phyloP scores from a whole-genome alignment of 2,113 vertebrate species.

The Hyla sarda region DNA sequence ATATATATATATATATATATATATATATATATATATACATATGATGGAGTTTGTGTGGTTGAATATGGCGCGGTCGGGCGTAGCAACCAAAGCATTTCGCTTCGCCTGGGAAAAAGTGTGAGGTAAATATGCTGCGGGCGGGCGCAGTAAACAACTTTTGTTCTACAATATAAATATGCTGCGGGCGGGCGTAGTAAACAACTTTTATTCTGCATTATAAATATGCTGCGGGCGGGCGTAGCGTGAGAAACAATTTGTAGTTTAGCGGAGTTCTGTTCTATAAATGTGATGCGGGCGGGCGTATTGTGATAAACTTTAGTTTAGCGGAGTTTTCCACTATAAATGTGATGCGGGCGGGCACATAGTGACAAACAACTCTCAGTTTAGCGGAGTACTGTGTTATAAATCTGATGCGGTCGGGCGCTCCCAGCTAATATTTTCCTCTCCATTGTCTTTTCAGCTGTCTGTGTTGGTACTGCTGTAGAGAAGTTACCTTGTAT shows the following conservation, averaged over 20 bases:
- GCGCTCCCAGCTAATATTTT: background rate
- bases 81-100: background rate
- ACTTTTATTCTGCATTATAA: background rate
- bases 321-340: background rate
- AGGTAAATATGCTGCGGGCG: background rate
- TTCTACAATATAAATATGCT: background rate
- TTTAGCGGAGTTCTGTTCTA: no score
- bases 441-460: background rate
- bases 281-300: no score
- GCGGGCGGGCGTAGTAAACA: background rate
- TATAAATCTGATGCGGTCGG: background rate
- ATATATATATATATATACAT: no score
- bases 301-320: background rate
- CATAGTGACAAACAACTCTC: no score
- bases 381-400: background rate
- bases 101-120: background rate
- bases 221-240: background rate
- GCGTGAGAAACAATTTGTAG: no score
- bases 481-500: background rate
- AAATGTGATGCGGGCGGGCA: background rate
- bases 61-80: background rate
- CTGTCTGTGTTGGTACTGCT: background rate
- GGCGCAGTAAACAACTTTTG: background rate
- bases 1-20: no score
- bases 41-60: background rate